A percentile compares a stretch with the other conserved stretches of the same genome.
Conservation (phyloP, 1,140 invertebrate species). For the Calycopis cecrops region DNA sequence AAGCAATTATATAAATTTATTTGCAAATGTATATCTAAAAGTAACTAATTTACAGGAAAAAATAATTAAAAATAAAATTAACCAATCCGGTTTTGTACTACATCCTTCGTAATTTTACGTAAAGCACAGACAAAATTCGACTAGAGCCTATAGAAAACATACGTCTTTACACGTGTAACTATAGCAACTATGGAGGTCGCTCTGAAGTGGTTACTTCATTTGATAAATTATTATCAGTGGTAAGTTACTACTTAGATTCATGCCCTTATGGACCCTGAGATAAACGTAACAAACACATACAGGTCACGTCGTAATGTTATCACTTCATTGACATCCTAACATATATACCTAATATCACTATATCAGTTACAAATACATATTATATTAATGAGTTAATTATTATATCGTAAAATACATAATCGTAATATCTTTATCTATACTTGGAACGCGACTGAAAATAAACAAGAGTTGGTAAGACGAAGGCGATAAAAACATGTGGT, state of each 20-base stretch:
- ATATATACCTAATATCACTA: slow-evolving; percentile 15
- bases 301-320: slow-evolving; percentile 43
- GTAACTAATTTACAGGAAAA: no score
- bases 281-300: slow-evolving; percentile 28
- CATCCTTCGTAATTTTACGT: no score
- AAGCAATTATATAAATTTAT: no score
- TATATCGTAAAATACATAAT: background rate
- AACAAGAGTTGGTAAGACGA: no score
- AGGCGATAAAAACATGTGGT: no score
- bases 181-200: slow-evolving; percentile 16
- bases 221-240: slow-evolving; percentile 31
- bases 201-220: slow-evolving; percentile 29
- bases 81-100: no score
- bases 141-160: no score
- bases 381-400: slow-evolving; percentile 1
- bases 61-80: no score
- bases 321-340: slow-evolving; percentile 21
- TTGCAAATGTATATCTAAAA: no score
- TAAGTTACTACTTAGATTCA: slow-evolving; percentile 27
- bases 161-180: background rate
- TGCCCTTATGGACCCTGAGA: slow-evolving; percentile 37
- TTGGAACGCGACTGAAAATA: no score
- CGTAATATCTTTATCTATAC: no score
- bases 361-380: background rate
- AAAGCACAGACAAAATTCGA: background rate